Evolutionary conservation across 30 jellyfish, hydroid and myxozoan genomes (phyloP).

Genomic region (Turritopsis dohrnii): DNA sequence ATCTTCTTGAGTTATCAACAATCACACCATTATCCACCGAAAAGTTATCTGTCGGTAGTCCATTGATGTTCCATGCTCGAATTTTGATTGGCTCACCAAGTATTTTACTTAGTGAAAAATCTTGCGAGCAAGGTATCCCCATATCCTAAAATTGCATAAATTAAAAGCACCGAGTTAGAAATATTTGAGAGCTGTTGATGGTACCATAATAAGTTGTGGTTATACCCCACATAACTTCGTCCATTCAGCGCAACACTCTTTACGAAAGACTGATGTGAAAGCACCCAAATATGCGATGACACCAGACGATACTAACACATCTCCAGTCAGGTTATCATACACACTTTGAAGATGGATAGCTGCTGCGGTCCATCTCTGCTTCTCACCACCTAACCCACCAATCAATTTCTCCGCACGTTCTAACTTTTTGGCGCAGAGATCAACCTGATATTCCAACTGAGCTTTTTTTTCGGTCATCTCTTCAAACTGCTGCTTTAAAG

Average conservation of each 20-base stretch:
- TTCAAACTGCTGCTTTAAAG: conserved; percentile 63
- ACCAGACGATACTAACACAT: conserved; percentile 87
- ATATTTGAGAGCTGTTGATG: not conserved
- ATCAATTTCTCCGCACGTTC: conserved; percentile 95
- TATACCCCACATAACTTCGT: conserved; percentile 74
- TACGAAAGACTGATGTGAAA: conserved; percentile 86
- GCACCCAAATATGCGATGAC: conserved; percentile 95
- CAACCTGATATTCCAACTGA: conserved; percentile 92
- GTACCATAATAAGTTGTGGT: not conserved
- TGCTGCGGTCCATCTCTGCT: conserved; percentile 87
- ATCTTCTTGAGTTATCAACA: conserved; percentile 89
- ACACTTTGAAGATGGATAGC: conserved; percentile 67
- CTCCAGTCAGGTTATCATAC: conserved; percentile 87
- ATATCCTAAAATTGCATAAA: conserved; percentile 39
- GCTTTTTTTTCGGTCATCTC: conserved; percentile 91
- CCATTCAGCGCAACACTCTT: conserved; percentile 87
- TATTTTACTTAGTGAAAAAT: conserved; percentile 68
- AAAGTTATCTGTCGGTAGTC: conserved; percentile 88
- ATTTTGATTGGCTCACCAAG: conserved; percentile 96
- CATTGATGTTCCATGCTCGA: conserved; percentile 97
- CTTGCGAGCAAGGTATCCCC: conserved; percentile 77
- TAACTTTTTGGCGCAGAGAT: conserved; percentile 85
- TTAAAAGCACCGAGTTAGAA: not conserved
- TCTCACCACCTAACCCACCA: conserved; percentile 98
- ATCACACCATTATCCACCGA: conserved; percentile 92